Evolutionary conservation across 1,140 invertebrate species (phyloP), one percentile per base, ranked within the genome.

Genomic region (Bombus waltoni): DNA sequence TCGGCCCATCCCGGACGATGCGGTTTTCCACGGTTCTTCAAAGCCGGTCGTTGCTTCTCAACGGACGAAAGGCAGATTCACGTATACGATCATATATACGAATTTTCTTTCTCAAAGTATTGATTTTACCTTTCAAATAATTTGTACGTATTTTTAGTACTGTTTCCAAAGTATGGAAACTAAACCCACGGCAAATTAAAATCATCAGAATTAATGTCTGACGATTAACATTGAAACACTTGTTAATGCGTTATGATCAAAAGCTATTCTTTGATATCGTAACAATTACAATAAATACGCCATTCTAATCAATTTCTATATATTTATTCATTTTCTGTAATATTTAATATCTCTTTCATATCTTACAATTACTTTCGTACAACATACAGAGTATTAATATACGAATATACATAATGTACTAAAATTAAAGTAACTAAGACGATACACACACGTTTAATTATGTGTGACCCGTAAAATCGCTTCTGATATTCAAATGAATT

Each of bases 1-100:
- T 86, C 87, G 87, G 74, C 88, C 73, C 66, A 44, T 81, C 77
- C 11, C 53, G 70, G 44, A 81, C 72, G 53, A 15, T 32, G 65
- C 57, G 65, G 38, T 59, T 28, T 22, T 38, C 9, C n/a, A 32
- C 38, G 38, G 28, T 57, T 65, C 35, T 72, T 15, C 3, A 35
- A 81, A 87, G 59, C 70, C 59, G 85, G 40, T 32, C 83, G 35
- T 28, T 71, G 59, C 9, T 81, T 81, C 71, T n/a, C 32, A 65
- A n/a, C 57, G 28, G 40, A 47, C 38, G 47, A 88, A 38, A 40
- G 44, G 3, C 11, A 62, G 10, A 1, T n/a, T n/a, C 22, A 13
- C 59, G 28, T 62, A n/a, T n/a, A 13, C 10, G 10, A 62, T 9
- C n/a, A 28, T n/a, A 62, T 62, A 13, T n/a, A n/a, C 59, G 59